Percentiles rank a stretch among this genome's conserved stretches.
Conservation (phyloP, 2,888 invertebrate genomes). For the Biston stratarius region DNA sequence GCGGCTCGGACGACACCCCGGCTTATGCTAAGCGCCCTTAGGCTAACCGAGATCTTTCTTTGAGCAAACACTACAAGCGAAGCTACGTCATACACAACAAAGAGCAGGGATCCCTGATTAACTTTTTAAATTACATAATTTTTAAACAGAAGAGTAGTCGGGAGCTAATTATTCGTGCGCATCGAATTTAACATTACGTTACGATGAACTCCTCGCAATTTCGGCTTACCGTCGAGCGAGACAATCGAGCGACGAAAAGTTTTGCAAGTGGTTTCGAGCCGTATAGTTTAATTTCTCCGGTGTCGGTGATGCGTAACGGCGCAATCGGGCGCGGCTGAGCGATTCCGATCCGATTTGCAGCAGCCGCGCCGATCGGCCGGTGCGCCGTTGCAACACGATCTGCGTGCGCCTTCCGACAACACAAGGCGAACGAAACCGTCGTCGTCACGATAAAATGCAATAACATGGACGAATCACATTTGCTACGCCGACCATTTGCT, state of each 20-base stretch:
- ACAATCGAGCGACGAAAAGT: slow-evolving; percentile 75
- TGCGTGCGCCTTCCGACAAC: slow-evolving; percentile 66
- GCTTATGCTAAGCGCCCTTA: slow-evolving; percentile 75
- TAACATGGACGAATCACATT: slow-evolving; percentile 50
- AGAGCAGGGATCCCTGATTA: slow-evolving; percentile 55
- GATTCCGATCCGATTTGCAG: slow-evolving; percentile 81
- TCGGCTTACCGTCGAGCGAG: slow-evolving; percentile 58
- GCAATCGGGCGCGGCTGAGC: slow-evolving; percentile 83
- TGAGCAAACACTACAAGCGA: slow-evolving; percentile 63
- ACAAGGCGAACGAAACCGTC: slow-evolving; percentile 64
- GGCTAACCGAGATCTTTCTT: slow-evolving; percentile 74
- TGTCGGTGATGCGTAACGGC: slow-evolving; percentile 75
- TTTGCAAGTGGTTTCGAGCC: slow-evolving; percentile 74
- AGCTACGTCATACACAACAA: slow-evolving; percentile 53
- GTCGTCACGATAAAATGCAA: slow-evolving; percentile 55
- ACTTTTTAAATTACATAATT: slow-evolving; percentile 51
- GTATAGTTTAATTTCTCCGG: slow-evolving; percentile 82
- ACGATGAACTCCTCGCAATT: slow-evolving; percentile 66
- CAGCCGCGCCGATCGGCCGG: slow-evolving; percentile 56
- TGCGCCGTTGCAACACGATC: slow-evolving; percentile 67
- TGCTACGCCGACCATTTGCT: slow-evolving; percentile 48
- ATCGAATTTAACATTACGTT: slow-evolving; percentile 67
- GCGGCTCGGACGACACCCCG: slow-evolving; percentile 71
- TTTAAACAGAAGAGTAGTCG: slow-evolving; percentile 17
- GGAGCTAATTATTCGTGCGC: slow-evolving; percentile 56